These are phyloP conservation scores for Trachymyrmex septentrionalis DNA, from an alignment of 1,140 invertebrate genomes.

Conservation along the genomic window DNA sequence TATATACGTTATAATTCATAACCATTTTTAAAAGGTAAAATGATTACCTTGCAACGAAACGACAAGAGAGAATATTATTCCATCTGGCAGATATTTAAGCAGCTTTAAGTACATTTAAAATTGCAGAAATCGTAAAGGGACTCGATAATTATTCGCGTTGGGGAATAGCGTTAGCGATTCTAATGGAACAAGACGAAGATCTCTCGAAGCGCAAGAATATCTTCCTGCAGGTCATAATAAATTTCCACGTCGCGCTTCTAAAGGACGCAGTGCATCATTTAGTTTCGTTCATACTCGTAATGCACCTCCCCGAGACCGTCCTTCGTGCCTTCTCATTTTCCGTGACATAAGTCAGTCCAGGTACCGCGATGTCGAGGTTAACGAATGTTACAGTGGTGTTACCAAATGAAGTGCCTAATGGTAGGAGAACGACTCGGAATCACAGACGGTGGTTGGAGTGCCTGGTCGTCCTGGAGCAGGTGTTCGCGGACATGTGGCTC, in stretches of 20 bases:
- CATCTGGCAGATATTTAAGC: not conserved
- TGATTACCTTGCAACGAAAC: not conserved
- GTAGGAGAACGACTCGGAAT: conserved; percentile 87
- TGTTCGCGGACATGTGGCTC: conserved; percentile 89
- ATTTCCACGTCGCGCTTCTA: conserved; percentile 40
- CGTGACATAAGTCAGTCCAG: conserved; percentile 12
- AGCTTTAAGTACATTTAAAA: conserved; percentile 4
- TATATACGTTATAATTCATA: not conserved
- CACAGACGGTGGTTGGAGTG: conserved; percentile 88
- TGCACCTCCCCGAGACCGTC: conserved; percentile 4
- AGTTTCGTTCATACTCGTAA: conserved; percentile 46
- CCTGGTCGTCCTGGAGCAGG: conserved; percentile 87
- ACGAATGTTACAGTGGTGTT: conserved; percentile 87
- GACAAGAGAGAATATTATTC: conserved; percentile 16
- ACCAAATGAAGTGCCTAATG: conserved; percentile 87
- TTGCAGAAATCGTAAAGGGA: conserved; percentile 12
- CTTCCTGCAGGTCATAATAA: conserved; percentile 34
- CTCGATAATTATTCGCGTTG: conserved; percentile 43
- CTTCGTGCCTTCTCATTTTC: conserved; percentile 11
- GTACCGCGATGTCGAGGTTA: conserved; percentile 4
- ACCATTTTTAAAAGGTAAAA: not conserved
- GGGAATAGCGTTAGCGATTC: conserved; percentile 41
- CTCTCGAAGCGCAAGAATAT: conserved; percentile 29
- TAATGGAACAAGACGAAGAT: conserved; percentile 43
- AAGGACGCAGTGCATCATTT: conserved; percentile 31